Conservation (phyloP, 2,113 vertebrate genomes). For the Carlito syrichta region DNA sequence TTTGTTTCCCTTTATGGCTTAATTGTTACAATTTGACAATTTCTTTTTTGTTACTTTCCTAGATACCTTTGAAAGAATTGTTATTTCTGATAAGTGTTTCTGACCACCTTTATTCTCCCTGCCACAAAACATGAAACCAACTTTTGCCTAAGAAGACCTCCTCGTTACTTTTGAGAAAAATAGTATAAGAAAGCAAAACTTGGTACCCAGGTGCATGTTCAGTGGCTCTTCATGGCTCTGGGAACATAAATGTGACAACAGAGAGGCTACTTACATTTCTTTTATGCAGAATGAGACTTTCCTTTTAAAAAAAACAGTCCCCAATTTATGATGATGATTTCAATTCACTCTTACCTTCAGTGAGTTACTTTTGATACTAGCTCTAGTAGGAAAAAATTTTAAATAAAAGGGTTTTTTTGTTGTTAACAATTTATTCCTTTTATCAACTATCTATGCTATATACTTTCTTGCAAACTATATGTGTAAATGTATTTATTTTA, state of each 20-base stretch:
- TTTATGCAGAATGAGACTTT: background rate
- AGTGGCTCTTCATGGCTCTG: background rate
- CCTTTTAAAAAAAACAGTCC: background rate
- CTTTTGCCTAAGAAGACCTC: background rate
- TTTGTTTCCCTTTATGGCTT: background rate
- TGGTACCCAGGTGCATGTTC: accelerated
- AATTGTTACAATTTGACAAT: background rate
- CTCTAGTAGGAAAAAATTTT: background rate
- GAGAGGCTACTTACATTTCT: background rate
- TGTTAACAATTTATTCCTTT: background rate
- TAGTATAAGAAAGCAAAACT: background rate
- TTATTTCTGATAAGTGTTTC: background rate
- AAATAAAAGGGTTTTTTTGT: background rate
- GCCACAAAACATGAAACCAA: background rate
- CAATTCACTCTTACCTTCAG: background rate
- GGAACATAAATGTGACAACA: background rate
- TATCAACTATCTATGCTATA: background rate
- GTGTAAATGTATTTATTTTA: too few species aligned
- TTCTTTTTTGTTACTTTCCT: background rate
- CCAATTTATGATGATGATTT: background rate
- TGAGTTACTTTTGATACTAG: background rate
- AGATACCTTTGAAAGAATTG: background rate
- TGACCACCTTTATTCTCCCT: background rate
- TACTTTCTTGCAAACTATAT: conserved; percentile 5
- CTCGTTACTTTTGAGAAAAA: background rate